These are phyloP conservation scores for Sebastes cheni DNA, from an alignment of 2,797 vertebrate genomes.

Conservation along the genomic window DNA sequence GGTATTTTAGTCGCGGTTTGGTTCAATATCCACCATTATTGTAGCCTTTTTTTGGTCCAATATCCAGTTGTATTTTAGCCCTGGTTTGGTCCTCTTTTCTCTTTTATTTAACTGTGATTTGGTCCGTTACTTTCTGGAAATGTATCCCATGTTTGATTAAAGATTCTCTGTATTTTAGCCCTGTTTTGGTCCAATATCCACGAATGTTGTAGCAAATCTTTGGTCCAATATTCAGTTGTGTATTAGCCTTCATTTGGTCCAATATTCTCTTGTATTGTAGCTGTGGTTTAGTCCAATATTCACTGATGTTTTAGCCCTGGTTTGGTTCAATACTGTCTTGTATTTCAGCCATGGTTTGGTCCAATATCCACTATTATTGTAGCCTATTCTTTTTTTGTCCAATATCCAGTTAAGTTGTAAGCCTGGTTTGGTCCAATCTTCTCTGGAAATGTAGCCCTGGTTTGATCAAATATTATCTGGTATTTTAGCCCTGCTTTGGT, in stretches of 20 bases:
- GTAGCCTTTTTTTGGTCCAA: no score
- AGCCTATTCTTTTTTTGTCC: not conserved
- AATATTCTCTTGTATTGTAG: not conserved
- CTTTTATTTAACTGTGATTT: no score
- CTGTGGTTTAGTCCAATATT: not conserved
- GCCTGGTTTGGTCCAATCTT: not conserved
- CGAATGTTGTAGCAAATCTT: not conserved
- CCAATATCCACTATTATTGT: not conserved
- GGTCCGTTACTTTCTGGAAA: no score
- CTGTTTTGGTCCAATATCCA: not conserved
- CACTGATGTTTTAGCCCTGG: not conserved
- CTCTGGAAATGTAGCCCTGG: no score
- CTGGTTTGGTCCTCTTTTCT: no score
- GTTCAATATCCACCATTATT: not conserved
- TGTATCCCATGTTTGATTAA: no score
- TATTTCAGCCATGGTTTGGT: not conserved
- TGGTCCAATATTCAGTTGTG: not conserved
- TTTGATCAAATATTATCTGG: no score
- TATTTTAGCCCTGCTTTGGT: no score
- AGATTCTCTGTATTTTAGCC: not conserved
- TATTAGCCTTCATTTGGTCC: not conserved
- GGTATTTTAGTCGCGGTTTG: fast-evolving
- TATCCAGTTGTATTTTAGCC: no score
- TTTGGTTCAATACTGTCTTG: not conserved
- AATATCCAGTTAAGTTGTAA: not conserved